Evolutionary conservation across 2,797 vertebrate genomes (phyloP), one percentile per base, ranked within the genome.

Genomic region (Muscicapa striata): DNA sequence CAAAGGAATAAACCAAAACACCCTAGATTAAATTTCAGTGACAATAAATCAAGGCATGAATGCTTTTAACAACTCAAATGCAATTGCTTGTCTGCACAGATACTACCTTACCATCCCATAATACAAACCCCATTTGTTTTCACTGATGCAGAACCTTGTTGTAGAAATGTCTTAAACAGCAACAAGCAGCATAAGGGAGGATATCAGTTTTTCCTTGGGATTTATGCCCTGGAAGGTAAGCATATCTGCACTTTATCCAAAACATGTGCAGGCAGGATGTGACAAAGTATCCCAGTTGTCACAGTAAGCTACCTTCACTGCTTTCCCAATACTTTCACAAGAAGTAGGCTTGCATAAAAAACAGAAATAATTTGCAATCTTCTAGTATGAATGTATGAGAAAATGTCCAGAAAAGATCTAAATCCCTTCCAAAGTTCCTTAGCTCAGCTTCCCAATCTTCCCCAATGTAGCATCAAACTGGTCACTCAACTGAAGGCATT

Each of bases 1-100:
- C n/a, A 22, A 63, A 92, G 75, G 9, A 84, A 89, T 90, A 95
- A 90, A 72, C 1, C 27, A 32, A 40, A 14, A 32, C 34, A 1
- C 7, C 22, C 38, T 41, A 72, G 76, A 95, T 92, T 92, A 92
- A 87, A 88, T 86, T 95, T 94, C 94, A 91, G 55, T 67, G 82
- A 88, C 48, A 61, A 92, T 88, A 92, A 93, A 96, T 94, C 79
- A 95, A 84, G 84, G 41, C 66, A 66, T 7, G 41, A 89, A 55
- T 54, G 34, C 76, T 69, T 76, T 83, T 66, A 91, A 58, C 40
- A 74, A 84, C 36, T 48, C 45, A 74, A 55, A 85, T 26, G n/a
- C 46, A 84, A 69, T 11, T 69, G 26, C 21, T 88, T 76, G 87
- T 88, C 63, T 89, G 51, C 66, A 81, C 5, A 76, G 85, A 52